Base-by-base conservation (phyloP, 2,888 invertebrate genomes). In the Polymixis flavicincta region DNA sequence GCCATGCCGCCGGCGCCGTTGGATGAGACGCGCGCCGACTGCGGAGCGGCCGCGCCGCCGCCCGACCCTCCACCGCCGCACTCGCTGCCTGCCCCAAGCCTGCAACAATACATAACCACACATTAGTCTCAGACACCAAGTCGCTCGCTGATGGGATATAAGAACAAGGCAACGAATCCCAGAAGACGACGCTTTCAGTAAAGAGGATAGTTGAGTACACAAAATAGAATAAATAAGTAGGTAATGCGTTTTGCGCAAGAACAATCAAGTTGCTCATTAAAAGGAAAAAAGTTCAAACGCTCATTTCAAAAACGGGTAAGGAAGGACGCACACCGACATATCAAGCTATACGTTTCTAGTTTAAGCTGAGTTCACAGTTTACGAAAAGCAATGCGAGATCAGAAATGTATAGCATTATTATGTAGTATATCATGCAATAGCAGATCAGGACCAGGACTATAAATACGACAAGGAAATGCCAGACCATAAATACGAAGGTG, bases 1-100 rank as follows among this genome's bases (percentile, higher is more conserved):
- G 99, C 98, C 98, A 98, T 98, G 97, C 98, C 98, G 97, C 98
- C 98, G 97, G 98, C 98, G 97, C 97, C 97, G 97, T 97, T 97
- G 93, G 98, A 98, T 96, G 98, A 98, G 96, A 98, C 98, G 97
- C 98, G 98, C 97, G 98, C 98, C 97, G 98, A 98, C 97, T 98
- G 98, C 95, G 96, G 96, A 92, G 96, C 96, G 93, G 95, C 93
- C 95, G 95, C 95, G 94, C 95, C 96, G 92, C 95, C 95, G 94
- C 95, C 96, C 93, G 95, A 93, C 92, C 94, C 95, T 89, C 94
- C 96, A 92, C 95, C 95, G 92, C 93, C 95, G 94, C 96, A 96
- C 95, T 95, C 96, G 94, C 95, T 96, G 94, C 94, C 96, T 89
- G 96, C 92, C 90, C 94, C 96, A 97, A 98, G 98, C 97, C 98